Base-by-base conservation (phyloP, 2,888 invertebrate species). In the Disparrhopalites patrizii region DNA sequence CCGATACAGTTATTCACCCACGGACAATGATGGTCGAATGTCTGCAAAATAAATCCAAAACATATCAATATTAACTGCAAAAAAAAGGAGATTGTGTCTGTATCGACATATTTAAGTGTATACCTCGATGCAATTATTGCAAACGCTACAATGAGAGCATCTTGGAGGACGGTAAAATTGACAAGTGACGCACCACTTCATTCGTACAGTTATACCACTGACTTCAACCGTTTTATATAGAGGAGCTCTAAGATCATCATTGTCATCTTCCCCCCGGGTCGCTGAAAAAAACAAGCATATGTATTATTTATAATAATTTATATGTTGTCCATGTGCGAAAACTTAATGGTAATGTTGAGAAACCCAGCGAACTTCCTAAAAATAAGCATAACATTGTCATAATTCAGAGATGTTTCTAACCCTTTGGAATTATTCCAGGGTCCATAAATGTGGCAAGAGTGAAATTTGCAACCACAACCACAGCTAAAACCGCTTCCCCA, bases 121-220 rank as follows among this genome's bases (percentile, higher is more conserved):
- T 78, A 92, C 93, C 87, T 94, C 94, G 81, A 95, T 96, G 81
- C 97, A 98, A 79, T 93, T 93, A 83, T 99, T 95, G 85, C 98
- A 99, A 68, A 98, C 96, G 76, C 96, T 96, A 82, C 99, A 99
- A 82, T 99, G 99, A 68, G 96, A 96, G 82, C 98, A 97, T 78
- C 99, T 85, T 71, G 99, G 99, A 79, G 99, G 99, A 78, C 99
- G 85, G 82, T 99, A 99, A 84, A 99, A 99, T 83, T 97, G 95
- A 83, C 99, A 99, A 2, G 99, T 99, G 76, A 95, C 93, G 82
- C 99, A 98, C 98, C 98, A 99, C 82, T 99, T 99, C 98, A 99
- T 98, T 71, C 98, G 89, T 70, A 99, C 96, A 15, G 95, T 95
- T 75, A 98, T 95, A 69, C 97, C 97, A 82, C 96, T 94, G 76